Conservation (phyloP, 2,113 vertebrate species). For the Salminus brasiliensis region DNA sequence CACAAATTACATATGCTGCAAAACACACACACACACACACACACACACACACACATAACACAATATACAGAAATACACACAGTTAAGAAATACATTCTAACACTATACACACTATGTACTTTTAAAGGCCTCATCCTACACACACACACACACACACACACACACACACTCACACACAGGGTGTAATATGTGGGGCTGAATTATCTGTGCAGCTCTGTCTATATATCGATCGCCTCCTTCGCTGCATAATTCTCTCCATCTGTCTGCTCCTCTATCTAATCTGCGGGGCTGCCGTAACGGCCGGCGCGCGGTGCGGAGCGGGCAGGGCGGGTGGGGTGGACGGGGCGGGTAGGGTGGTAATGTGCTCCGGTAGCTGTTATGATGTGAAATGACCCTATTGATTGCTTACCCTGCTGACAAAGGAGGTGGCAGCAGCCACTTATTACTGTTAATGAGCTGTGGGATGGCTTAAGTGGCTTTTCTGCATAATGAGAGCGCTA, state of each 20-base stretch:
- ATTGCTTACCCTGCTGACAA: conserved; percentile 79
- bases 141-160: conserved; percentile 51
- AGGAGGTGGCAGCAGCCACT: conserved; percentile 77
- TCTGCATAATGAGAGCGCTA: conserved; percentile 48
- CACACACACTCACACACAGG: conserved; percentile 36
- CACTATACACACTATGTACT: conserved; percentile 48
- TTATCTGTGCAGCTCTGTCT: conserved; percentile 73
- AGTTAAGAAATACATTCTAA: conserved; percentile 38
- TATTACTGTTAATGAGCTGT: conserved; percentile 80
- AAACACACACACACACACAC: not conserved
- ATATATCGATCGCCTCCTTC: conserved; percentile 75
- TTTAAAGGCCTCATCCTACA: conserved; percentile 59
- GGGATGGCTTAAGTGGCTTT: conserved; percentile 63
- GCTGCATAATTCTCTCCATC: conserved; percentile 72
- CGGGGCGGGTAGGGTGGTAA: conserved; percentile 77
- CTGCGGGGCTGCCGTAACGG: conserved; percentile 73
- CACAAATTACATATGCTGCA: not conserved
- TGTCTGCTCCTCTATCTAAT: conserved; percentile 74
- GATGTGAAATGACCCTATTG: conserved; percentile 81
- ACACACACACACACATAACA: conserved; percentile 10
- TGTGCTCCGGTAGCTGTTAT: conserved; percentile 77
- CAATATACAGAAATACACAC: no score
- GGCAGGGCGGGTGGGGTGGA: no score
- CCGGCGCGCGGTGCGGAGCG: no score
- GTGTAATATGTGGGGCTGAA: no score